phyloP scores from a whole-genome alignment of 2,888 invertebrate genomes.

The Sphaeridia pumilis region DNA sequence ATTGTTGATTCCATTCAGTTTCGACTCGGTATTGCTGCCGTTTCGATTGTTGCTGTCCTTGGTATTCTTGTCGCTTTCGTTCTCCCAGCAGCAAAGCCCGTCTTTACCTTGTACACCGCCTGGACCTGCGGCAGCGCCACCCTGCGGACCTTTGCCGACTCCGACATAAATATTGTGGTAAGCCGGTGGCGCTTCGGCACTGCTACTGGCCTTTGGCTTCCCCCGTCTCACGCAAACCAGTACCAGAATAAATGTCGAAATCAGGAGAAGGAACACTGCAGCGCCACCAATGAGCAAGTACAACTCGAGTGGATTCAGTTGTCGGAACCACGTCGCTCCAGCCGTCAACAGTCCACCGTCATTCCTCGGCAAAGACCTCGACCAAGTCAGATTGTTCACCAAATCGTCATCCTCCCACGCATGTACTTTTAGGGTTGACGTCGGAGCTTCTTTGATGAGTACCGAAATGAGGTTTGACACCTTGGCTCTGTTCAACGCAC shows the following conservation, averaged over 20 bases:
- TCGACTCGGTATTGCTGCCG: conserved; percentile 3
- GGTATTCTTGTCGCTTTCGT: conserved; percentile 26
- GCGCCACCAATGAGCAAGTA: conserved; percentile 36
- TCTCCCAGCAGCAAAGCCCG: conserved; percentile 35
- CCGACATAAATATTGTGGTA: conserved; percentile 35
- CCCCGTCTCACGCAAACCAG: conserved; percentile 32
- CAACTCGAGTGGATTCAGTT: conserved; percentile 33
- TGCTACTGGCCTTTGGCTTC: conserved; percentile 25
- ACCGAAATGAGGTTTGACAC: conserved; percentile 38
- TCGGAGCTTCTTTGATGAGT: conserved; percentile 36
- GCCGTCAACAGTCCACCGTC: conserved; percentile 31
- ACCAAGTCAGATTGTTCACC: conserved; percentile 34
- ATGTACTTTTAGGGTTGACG: conserved; percentile 34
- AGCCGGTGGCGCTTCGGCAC: conserved; percentile 33
- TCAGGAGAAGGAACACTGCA: conserved; percentile 33
- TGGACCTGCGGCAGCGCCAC: background rate
- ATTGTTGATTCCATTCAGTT: conserved; percentile 22
- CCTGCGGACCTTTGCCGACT: conserved; percentile 13
- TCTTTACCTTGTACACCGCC: conserved; percentile 18
- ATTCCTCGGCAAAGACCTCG: conserved; percentile 28
- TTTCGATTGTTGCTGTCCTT: background rate
- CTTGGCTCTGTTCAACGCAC: conserved; percentile 36
- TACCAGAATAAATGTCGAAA: conserved; percentile 35
- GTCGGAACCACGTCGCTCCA: conserved; percentile 35
- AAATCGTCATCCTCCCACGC: conserved; percentile 36